Evolutionary conservation across 1,140 invertebrate species (phyloP), one percentile per base, ranked within the genome.

Genomic region (Araneus ventricosus): DNA sequence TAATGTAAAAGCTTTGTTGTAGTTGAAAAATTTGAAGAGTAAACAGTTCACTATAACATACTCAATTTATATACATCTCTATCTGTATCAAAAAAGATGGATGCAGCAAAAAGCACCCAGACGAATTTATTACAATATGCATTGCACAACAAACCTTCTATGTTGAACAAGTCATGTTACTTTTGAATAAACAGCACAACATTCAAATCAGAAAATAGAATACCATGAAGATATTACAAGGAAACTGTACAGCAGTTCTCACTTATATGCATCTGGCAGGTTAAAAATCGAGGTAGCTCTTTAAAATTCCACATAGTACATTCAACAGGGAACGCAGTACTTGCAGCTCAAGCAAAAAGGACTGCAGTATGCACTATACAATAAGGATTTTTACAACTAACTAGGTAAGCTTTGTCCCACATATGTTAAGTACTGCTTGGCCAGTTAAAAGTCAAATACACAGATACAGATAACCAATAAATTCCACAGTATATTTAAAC

Each of bases 211-310:
- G 80, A 85, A 91, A 91, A 91, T 67, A 91, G 80, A 91, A n/a
- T 67, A 91, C 61, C 80, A 91, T 57, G 27, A 85, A 91, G 67
- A 84, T 39, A 88, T 82, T 82, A 84, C 37, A 85, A 89, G 61
- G 90, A 91, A 91, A 59, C 80, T 91, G 80, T 91, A 91, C 90
- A 91, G 59, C 52, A 85, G 22, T 84, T 91, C 80, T 91, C 90
- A 91, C 90, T 91, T 79, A 91, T 84, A 85, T 91, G 90, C 90
- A 91, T 80, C 80, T 91, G 90, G 90, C 90, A 91, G 90, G 90
- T 91, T 91, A 90, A 59, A 30, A 67, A 41, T 91, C 90, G 90
- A 91, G 90, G 90, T 91, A 91, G 90, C 90, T 91, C 90, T 91
- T 91, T 91, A 85, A 91, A 91, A 85, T 67, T 91, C 27, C 80